These are phyloP conservation scores for Festucalex cinctus DNA, from an alignment of 2,113 vertebrate species.

Conservation along the genomic window DNA sequence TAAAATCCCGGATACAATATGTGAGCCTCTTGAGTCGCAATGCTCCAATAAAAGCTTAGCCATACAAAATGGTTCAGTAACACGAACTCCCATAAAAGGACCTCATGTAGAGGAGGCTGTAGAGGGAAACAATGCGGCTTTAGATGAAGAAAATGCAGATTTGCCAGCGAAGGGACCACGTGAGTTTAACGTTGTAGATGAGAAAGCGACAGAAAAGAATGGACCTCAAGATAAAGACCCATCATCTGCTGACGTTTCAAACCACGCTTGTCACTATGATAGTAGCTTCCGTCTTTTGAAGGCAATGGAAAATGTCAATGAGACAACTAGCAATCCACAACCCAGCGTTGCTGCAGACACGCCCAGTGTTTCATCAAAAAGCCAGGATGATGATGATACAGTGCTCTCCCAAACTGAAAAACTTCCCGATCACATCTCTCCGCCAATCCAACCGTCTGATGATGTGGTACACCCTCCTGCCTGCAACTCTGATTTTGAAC, in stretches of 20 bases:
- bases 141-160: constrained; percentile 32
- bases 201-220: constrained; percentile 26
- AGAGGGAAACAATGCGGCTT: constrained; percentile 35
- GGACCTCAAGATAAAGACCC: constrained; percentile 9
- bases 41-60: constrained; percentile 38
- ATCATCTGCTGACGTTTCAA: constrained; percentile 15
- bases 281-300: background rate
- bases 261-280: constrained; percentile 19
- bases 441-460: constrained; percentile 15
- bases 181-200: constrained; percentile 28
- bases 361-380: constrained; percentile 11
- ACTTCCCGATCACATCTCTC: background rate
- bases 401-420: constrained; percentile 10
- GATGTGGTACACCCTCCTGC: background rate
- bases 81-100: constrained; percentile 44
- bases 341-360: background rate
- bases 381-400: constrained; percentile 4
- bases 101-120: constrained; percentile 36
- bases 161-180: constrained; percentile 24
- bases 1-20: constrained; percentile 42
- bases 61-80: constrained; percentile 33
- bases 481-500: background rate
- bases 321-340: constrained; percentile 9
- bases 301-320: constrained; percentile 18
- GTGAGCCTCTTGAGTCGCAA: constrained; percentile 25